These are phyloP conservation scores for Galendromus occidentalis DNA, from an alignment of 1,140 invertebrate genomes.

Conservation along the genomic window DNA sequence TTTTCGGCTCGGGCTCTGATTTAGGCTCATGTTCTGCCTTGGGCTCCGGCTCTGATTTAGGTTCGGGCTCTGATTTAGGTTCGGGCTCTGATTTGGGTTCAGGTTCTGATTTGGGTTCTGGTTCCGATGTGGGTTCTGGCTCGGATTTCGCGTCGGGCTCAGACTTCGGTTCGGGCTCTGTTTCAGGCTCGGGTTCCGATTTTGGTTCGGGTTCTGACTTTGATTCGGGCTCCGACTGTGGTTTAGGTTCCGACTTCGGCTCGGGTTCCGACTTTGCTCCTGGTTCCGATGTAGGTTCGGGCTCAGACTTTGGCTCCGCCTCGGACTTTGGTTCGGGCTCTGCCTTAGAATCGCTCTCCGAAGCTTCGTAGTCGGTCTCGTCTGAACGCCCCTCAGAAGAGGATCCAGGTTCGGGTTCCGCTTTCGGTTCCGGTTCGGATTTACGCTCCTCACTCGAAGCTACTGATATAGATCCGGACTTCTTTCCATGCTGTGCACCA, in stretches of 20 bases:
- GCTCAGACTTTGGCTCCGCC: background rate
- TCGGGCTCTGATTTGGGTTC: constrained; percentile 25
- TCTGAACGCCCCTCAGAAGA: constrained; percentile 30
- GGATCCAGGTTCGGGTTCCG: constrained; percentile 30
- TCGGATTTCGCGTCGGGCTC: constrained; percentile 14
- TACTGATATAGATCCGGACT: constrained; percentile 16
- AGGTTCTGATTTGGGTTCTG: constrained; percentile 22
- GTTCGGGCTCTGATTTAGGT: background rate
- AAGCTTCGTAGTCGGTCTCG: constrained; percentile 25
- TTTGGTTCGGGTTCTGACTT: constrained; percentile 14
- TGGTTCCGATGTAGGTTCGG: constrained; percentile 10
- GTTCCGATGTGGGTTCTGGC: constrained; percentile 14
- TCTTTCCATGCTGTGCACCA: constrained; percentile 21
- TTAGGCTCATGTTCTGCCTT: background rate
- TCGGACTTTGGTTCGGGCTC: constrained; percentile 9
- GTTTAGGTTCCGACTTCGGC: constrained; percentile 17
- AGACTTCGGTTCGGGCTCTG: constrained; percentile 14
- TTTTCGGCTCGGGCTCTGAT: constrained; percentile 17
- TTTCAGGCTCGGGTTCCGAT: constrained; percentile 14
- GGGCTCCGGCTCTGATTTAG: background rate
- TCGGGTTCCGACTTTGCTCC: constrained; percentile 16
- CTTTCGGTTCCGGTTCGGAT: constrained; percentile 26
- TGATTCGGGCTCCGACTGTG: constrained; percentile 13
- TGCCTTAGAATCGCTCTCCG: constrained; percentile 18
- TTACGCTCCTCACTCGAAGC: constrained; percentile 20